Conservation (phyloP, 2,113 vertebrate genomes). For the Panurus biarmicus region DNA sequence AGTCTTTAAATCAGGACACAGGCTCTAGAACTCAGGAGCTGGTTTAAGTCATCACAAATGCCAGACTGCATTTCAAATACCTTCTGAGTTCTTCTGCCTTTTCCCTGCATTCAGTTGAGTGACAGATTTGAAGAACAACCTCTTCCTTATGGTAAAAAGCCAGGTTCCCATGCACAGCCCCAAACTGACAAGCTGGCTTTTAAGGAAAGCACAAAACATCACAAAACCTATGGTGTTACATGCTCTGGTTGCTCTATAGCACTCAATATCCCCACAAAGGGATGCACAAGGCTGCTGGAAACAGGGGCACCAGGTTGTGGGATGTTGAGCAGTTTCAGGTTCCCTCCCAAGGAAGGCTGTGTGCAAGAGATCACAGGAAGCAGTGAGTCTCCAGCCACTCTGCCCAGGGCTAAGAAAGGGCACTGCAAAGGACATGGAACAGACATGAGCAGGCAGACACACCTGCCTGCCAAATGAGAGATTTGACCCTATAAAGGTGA, state of each 20-base stretch:
- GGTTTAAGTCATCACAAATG: background rate
- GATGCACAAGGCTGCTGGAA: background rate
- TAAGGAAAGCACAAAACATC: background rate
- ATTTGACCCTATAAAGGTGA: background rate
- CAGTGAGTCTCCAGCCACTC: background rate
- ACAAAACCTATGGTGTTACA: rapidly evolving
- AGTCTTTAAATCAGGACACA: background rate
- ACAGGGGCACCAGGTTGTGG: background rate
- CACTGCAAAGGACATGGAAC: background rate
- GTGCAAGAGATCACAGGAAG: background rate
- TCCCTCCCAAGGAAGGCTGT: background rate
- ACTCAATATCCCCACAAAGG: background rate
- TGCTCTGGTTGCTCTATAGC: background rate
- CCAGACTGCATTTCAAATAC: background rate
- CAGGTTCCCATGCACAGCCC: background rate
- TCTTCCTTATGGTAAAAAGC: background rate
- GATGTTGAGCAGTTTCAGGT: background rate
- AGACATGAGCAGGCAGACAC: background rate
- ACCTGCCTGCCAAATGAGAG: background rate
- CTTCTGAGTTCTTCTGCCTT: background rate
- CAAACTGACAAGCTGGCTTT: background rate
- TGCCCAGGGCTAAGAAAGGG: background rate
- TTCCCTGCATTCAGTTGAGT: background rate
- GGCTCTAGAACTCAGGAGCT: background rate
- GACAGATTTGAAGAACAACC: background rate